Percentiles rank a stretch among this genome's conserved stretches.
Conservation (phyloP, 2,797 vertebrate genomes). For the Scarus forsteni region DNA sequence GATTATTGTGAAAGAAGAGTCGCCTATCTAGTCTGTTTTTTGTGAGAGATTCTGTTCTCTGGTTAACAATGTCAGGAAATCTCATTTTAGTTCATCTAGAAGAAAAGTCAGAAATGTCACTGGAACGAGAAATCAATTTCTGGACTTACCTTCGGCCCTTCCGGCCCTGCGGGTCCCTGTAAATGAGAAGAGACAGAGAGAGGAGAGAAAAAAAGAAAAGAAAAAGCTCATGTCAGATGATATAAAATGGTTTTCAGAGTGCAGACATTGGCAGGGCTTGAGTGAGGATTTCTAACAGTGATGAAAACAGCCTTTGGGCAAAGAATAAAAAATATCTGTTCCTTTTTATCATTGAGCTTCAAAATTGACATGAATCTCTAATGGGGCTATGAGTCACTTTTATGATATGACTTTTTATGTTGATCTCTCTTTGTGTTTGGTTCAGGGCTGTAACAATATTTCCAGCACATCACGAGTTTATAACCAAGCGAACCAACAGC, state of each 20-base stretch:
- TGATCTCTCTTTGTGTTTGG: slow-evolving; percentile 36
- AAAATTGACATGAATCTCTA: slow-evolving; percentile 55
- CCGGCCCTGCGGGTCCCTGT: slow-evolving; percentile 94
- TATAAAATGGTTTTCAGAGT: slow-evolving; percentile 80
- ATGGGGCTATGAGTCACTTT: slow-evolving; percentile 54
- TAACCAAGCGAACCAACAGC: slow-evolving; percentile 43
- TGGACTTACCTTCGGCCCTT: slow-evolving; percentile 92
- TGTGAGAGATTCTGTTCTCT: slow-evolving; percentile 5
- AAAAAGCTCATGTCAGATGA: slow-evolving; percentile 56
- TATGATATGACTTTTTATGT: slow-evolving; percentile 60
- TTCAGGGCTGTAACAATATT: slow-evolving; percentile 53
- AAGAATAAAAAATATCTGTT: slow-evolving; percentile 46
- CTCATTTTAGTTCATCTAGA: slow-evolving; percentile 12
- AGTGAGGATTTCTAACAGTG: slow-evolving; percentile 63
- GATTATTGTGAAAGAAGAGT: not conserved
- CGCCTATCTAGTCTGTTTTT: not conserved
- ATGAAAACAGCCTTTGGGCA: slow-evolving; percentile 72
- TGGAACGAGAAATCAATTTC: slow-evolving; percentile 26
- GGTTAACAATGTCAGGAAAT: slow-evolving; percentile 7
- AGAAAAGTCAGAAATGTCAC: slow-evolving; percentile 21
- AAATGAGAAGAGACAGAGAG: slow-evolving; percentile 44
- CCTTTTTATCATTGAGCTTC: slow-evolving; percentile 51
- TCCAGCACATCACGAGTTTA: slow-evolving; percentile 40
- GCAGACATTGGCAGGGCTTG: slow-evolving; percentile 69
- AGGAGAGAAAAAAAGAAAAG: slow-evolving; percentile 38